Conservation (phyloP, 2,113 vertebrate species). For the Phalacrocorax brasilianus region DNA sequence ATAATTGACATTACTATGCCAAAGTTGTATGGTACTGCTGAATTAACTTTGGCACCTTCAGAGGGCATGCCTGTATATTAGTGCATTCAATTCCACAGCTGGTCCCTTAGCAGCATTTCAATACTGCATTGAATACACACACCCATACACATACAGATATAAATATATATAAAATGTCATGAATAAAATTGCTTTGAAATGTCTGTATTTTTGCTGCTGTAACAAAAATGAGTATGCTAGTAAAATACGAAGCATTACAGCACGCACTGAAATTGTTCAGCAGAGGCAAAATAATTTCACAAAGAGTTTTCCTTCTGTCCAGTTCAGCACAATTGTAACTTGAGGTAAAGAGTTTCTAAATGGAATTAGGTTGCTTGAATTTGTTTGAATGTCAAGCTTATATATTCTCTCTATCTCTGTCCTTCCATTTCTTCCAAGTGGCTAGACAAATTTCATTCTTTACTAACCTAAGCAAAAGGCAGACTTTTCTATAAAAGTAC, state of each 20-base stretch:
- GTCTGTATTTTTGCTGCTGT: not conserved
- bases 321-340: not conserved
- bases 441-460: not conserved
- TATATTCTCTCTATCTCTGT: not conserved
- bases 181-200: constrained; percentile 13
- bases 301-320: not conserved
- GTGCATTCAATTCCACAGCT: not conserved
- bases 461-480: not conserved
- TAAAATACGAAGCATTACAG: not conserved
- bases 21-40: not conserved
- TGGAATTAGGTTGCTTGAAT: not conserved
- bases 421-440: not conserved
- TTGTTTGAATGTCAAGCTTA: not conserved
- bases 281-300: not conserved
- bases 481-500: not conserved
- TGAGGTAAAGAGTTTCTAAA: not conserved
- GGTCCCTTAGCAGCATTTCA: not conserved
- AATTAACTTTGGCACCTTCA: not conserved
- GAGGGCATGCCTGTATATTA: not conserved
- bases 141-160: not conserved
- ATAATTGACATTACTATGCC: not conserved
- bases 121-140: not conserved
- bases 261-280: not conserved
- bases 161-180: not conserved
- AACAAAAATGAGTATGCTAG: not conserved